phyloP scores from a whole-genome alignment of 2,888 invertebrate species.

The Lasioglossum leucozonium region DNA sequence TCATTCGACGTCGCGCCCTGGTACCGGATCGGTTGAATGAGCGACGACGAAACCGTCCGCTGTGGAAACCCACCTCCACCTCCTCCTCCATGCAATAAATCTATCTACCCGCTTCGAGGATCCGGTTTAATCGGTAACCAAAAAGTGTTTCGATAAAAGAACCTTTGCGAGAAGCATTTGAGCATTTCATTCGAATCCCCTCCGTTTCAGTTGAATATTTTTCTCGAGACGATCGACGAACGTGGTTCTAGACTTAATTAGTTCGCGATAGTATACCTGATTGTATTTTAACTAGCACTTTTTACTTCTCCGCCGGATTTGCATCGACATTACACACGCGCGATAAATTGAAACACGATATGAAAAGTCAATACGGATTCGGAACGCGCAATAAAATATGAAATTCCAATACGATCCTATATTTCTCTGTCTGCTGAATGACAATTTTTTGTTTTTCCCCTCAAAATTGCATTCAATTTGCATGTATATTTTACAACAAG shows the following conservation, averaged over 20 bases:
- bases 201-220: not conserved
- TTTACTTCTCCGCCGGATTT: not conserved
- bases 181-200: no score
- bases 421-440: not conserved
- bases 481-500: not conserved
- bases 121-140: not conserved
- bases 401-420: not conserved
- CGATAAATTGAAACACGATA: not conserved
- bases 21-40: conserved; percentile 66
- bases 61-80: not conserved
- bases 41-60: conserved; percentile 45
- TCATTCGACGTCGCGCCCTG: conserved; percentile 61
- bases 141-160: not conserved
- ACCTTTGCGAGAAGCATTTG: not conserved
- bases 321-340: not conserved
- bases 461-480: not conserved
- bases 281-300: not conserved
- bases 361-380: not conserved
- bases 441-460: not conserved
- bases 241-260: not conserved
- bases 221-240: not conserved
- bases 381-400: not conserved
- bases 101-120: not conserved
- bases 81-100: not conserved
- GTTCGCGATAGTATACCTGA: not conserved